Evolutionary conservation across 2,113 vertebrate genomes (phyloP).

Genomic region (Oncorhynchus tshawytscha): DNA sequence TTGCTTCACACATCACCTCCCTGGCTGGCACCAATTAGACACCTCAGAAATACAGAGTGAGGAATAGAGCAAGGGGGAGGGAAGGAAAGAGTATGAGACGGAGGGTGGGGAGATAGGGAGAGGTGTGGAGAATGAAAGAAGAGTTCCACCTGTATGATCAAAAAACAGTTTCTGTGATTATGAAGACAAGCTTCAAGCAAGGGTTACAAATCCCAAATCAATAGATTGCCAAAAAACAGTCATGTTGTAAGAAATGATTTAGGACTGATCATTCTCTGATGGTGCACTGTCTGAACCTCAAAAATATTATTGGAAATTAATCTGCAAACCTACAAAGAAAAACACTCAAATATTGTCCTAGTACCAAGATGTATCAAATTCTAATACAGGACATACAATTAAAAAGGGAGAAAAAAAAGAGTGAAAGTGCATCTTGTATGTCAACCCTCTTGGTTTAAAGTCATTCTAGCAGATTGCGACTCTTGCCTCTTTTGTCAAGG

Average conservation of each 20-base stretch:
- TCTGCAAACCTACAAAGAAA: not conserved
- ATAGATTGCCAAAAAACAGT: too few relatives aligned
- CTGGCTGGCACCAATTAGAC: constrained; percentile 55
- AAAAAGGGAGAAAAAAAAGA: too few relatives aligned
- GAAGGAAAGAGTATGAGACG: not conserved
- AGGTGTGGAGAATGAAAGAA: not conserved
- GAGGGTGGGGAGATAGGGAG: too few relatives aligned
- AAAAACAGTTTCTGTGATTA: not conserved
- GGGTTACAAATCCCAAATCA: too few relatives aligned
- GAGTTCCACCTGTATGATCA: not conserved
- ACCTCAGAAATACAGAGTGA: constrained; percentile 34
- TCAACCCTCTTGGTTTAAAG: not conserved
- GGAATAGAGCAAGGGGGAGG: not conserved
- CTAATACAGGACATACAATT: too few relatives aligned
- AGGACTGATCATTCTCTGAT: not conserved
- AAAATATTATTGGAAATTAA: not conserved
- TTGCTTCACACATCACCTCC: constrained; percentile 27
- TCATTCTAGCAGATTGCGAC: not conserved
- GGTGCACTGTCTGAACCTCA: too few relatives aligned
- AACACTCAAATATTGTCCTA: not conserved
- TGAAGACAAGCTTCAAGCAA: too few relatives aligned
- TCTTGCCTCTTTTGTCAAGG: constrained; percentile 56
- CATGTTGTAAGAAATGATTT: too few relatives aligned
- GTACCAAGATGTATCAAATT: too few relatives aligned
- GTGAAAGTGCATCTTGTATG: not conserved